phyloP scores from a whole-genome alignment of 2,797 vertebrate genomes.

The Clamator glandarius region DNA sequence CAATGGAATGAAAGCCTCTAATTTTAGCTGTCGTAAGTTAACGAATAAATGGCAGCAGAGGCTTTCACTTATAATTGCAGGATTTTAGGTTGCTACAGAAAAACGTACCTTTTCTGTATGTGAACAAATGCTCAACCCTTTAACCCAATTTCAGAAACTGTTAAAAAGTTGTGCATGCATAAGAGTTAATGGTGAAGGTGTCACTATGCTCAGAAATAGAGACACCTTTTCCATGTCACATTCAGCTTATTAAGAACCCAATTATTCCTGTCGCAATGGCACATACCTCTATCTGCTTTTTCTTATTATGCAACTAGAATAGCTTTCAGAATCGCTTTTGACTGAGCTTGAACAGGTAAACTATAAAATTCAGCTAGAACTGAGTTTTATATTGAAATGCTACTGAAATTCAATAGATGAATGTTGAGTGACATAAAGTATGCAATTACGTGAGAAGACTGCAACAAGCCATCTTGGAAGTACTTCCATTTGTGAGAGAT shows the following conservation, averaged over 20 bases:
- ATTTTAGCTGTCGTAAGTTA: constrained; percentile 63
- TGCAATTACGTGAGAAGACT: constrained; percentile 51
- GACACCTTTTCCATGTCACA: constrained; percentile 2
- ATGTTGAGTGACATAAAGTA: constrained; percentile 47
- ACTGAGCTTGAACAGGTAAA: constrained; percentile 48
- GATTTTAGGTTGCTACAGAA: constrained; percentile 34
- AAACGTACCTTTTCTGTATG: background rate
- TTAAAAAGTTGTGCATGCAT: background rate
- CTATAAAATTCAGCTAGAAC: constrained; percentile 6
- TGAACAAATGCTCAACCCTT: background rate
- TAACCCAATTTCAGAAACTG: background rate
- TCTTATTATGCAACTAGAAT: constrained; percentile 30
- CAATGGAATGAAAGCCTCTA: constrained; percentile 61
- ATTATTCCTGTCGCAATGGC: constrained; percentile 43
- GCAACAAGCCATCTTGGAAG: constrained; percentile 60
- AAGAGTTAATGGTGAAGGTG: constrained; percentile 39
- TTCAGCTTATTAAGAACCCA: constrained; percentile 53
- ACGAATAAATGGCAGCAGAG: constrained; percentile 54
- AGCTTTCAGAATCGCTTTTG: constrained; percentile 10
- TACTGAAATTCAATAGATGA: constrained; percentile 26
- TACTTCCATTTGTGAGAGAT: constrained; percentile 39
- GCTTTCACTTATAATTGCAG: constrained; percentile 34
- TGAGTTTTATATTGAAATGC: background rate
- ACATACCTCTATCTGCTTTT: constrained; percentile 30
- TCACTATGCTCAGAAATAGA: constrained; percentile 29